Conservation (phyloP, 2,113 vertebrate species). For the Rana temporaria region DNA sequence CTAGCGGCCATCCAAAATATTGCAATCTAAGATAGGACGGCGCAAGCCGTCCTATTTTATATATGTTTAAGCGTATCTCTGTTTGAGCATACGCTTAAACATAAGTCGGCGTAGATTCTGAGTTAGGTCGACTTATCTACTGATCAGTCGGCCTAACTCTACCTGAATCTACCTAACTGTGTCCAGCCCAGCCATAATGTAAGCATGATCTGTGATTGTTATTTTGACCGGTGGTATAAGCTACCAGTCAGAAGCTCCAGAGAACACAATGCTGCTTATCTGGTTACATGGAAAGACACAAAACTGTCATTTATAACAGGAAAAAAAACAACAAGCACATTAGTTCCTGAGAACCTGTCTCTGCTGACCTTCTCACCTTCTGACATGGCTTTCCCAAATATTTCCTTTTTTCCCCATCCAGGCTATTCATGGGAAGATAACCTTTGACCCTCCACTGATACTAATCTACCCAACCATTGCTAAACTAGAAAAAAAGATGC, state of each 20-base stretch:
- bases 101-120: too few species aligned
- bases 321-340: neutral
- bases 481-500: neutral
- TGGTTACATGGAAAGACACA: neutral
- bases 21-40: too few species aligned
- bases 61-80: too few species aligned
- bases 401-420: conserved; percentile 8
- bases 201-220: neutral
- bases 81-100: too few species aligned
- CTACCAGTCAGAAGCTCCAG: conserved; percentile 14
- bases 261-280: conserved; percentile 6
- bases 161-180: too few species aligned
- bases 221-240: conserved; percentile 8
- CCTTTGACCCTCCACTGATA: neutral
- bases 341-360: neutral
- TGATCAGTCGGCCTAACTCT: too few species aligned
- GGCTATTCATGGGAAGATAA: neutral
- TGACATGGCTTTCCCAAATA: conserved; percentile 9
- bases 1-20: too few species aligned
- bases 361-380: conserved; percentile 16
- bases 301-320: neutral
- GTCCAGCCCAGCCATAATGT: neutral
- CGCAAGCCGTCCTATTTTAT: too few species aligned
- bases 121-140: too few species aligned
- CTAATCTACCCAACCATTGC: neutral